These are phyloP conservation scores for Himalopsyche anomala DNA, from an alignment of 2,888 invertebrate genomes.

Conservation along the genomic window DNA sequence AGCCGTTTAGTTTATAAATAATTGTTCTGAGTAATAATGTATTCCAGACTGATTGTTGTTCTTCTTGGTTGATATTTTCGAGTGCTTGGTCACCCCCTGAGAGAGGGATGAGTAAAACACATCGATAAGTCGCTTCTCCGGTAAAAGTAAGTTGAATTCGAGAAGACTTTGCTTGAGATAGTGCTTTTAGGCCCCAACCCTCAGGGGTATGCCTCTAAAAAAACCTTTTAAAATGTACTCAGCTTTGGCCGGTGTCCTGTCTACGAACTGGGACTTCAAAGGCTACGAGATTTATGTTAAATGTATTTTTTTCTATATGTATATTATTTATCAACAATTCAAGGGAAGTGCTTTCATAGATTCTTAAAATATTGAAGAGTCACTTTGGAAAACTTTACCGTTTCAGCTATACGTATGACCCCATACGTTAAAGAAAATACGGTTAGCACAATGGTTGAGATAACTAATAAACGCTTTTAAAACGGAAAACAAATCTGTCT, in stretches of 20 bases:
- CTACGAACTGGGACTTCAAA: slow-evolving; percentile 34
- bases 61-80: not conserved
- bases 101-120: slow-evolving; percentile 40
- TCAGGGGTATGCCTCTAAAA: slow-evolving; percentile 69
- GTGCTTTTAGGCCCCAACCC: slow-evolving; percentile 79
- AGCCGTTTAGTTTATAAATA: too few species aligned
- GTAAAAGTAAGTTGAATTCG: slow-evolving; percentile 77
- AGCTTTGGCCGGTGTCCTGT: slow-evolving; percentile 60
- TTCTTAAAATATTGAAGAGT: not conserved
- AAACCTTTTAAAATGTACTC: slow-evolving; percentile 63
- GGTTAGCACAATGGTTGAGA: too few species aligned
- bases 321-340: slow-evolving; percentile 34
- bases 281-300: slow-evolving; percentile 34
- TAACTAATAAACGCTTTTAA: too few species aligned
- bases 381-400: slow-evolving; percentile 12
- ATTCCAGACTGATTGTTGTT: too few species aligned
- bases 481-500: too few species aligned
- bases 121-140: slow-evolving; percentile 59
- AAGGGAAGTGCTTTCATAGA: slow-evolving; percentile 25
- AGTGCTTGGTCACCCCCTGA: not conserved
- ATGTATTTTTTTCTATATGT: slow-evolving; percentile 19
- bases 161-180: slow-evolving; percentile 77
- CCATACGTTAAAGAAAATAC: not conserved
- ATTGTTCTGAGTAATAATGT: too few species aligned
- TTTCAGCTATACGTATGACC: not conserved